Base-by-base conservation (phyloP, 2,113 vertebrate genomes). In the Megaceryle maxima region DNA sequence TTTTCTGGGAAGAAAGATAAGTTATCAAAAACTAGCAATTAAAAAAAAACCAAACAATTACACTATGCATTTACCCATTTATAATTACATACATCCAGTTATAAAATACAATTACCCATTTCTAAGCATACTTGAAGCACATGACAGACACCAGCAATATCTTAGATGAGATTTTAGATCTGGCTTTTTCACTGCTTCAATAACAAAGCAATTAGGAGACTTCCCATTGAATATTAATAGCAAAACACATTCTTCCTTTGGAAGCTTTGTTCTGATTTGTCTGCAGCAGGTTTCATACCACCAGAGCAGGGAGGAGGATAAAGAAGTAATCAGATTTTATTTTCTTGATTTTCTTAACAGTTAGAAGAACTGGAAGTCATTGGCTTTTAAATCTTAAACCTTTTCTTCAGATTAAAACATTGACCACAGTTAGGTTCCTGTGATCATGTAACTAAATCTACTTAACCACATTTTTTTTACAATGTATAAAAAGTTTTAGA, bases 21-120 rank as follows among this genome's bases (percentile, higher is more conserved):
- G 2, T 37, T 2, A 1, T 4, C 28, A 67, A 79, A 87, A 66
- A 0, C 1, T 0, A 76, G 25, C 13, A 7, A 48, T 48, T 66
- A 29, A 9, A 1, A 70, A 91, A 83, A 41, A 41, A 69, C 43
- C n/a, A n/a, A n/a, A 68, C 51, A 88, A 73, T 39, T 9, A 43
- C 2, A 46, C 3, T 1, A 19, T 31, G 7, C 7, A 37, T 26
- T 46, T 66, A 43, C 2, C 6, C 16, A 44, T 50, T 50, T 62
- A 28, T 55, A 39, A 24, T 41, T 33, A 19, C 8, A 41, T 63
- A 19, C 9, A 37, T 7, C 13, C 3, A 37, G n/a, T 67, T 67
- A 21, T 26, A 43, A 53, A 8, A 76, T 4, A 29, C 4, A 90
- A 62, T 26, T 55, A 7, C 6, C 9, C 33, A 22, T n/a, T 86